Conservation (phyloP, 92 coral and sea anemone species). For the Micromussa lordhowensis region DNA sequence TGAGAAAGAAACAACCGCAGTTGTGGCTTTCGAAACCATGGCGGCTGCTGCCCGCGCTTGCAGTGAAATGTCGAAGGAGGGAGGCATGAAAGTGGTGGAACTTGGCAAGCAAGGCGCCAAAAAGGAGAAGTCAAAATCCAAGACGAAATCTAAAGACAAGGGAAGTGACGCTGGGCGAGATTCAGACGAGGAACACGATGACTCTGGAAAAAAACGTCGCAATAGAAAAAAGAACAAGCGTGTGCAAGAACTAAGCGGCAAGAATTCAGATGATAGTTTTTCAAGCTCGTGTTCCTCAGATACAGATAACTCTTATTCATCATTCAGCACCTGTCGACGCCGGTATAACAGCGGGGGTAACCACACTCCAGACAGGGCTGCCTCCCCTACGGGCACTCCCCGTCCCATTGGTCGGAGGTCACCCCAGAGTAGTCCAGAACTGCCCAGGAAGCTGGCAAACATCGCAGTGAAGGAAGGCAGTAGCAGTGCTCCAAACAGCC, state of each 20-base stretch:
- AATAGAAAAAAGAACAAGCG: slow-evolving; percentile 88
- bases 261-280: slow-evolving; percentile 80
- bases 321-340: slow-evolving; percentile 91
- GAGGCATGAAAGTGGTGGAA: slow-evolving; percentile 93
- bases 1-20: slow-evolving; percentile 83
- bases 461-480: slow-evolving; percentile 72
- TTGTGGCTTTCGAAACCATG: slow-evolving; percentile 98
- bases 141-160: slow-evolving; percentile 73
- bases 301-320: slow-evolving; percentile 85
- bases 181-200: slow-evolving; percentile 92
- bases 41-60: slow-evolving; percentile 99
- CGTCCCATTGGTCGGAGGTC: slow-evolving; percentile 77
- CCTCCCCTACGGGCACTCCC: slow-evolving; percentile 66
- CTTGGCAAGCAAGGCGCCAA: slow-evolving; percentile 79
- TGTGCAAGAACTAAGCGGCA: slow-evolving; percentile 74
- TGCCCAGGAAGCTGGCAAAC: slow-evolving; percentile 59
- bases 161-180: slow-evolving; percentile 82
- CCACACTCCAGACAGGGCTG: slow-evolving; percentile 58
- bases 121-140: slow-evolving; percentile 74
- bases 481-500: slow-evolving; percentile 88
- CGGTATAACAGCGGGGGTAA: slow-evolving; percentile 71
- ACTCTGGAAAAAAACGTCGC: slow-evolving; percentile 76
- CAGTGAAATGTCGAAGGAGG: slow-evolving; percentile 85
- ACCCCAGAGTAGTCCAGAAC: slow-evolving; percentile 90
- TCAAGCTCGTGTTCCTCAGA: slow-evolving; percentile 97